Evolutionary conservation across 2,113 vertebrate species (phyloP).

Genomic region (Jacana jacana): DNA sequence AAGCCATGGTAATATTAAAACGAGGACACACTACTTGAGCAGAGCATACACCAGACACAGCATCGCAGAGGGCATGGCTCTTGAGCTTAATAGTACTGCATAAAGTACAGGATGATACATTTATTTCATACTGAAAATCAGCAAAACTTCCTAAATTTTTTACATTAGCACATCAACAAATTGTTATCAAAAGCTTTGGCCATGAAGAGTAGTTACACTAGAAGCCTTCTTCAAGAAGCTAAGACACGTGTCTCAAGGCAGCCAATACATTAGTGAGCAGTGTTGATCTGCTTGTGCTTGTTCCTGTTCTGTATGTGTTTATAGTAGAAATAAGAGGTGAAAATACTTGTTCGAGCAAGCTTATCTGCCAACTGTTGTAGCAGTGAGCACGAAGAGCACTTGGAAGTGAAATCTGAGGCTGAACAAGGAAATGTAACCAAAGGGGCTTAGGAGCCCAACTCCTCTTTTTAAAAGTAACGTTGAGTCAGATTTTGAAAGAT

Average conservation of each 20-base stretch:
- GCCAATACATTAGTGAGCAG: neutral
- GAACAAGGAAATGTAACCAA: neutral
- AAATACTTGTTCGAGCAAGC: slow-evolving; percentile 51
- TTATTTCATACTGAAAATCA: neutral
- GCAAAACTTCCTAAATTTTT: neutral
- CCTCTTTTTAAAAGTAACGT: neutral
- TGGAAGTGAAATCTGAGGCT: neutral
- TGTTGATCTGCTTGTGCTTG: neutral
- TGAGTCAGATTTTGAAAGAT: neutral
- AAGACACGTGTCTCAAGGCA: neutral
- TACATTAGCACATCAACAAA: neutral
- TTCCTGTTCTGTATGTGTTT: neutral
- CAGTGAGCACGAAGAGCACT: neutral
- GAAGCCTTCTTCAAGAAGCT: neutral
- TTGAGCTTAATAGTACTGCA: neutral
- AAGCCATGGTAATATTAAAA: neutral
- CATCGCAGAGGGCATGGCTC: neutral
- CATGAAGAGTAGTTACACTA: neutral
- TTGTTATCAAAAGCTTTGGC: neutral
- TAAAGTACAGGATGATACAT: neutral
- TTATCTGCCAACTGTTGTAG: neutral
- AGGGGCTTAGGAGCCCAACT: neutral
- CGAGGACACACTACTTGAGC: neutral
- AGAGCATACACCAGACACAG: neutral
- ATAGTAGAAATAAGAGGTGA: neutral